Conservation (phyloP, 2,888 invertebrate species). For the Habroteleia sp. region DNA sequence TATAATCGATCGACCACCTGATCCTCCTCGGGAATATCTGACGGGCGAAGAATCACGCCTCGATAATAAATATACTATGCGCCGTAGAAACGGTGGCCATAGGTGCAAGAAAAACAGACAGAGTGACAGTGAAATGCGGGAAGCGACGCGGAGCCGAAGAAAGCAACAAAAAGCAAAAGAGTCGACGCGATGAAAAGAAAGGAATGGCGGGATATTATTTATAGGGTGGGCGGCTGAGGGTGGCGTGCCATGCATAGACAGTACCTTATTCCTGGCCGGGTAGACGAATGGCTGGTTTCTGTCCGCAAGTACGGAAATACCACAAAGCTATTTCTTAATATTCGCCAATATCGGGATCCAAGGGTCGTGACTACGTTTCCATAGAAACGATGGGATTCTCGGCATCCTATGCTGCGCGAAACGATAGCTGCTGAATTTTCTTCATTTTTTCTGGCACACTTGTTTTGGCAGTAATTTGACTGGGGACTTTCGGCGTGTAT, state of each 20-base stretch:
- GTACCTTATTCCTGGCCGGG: conserved; percentile 73
- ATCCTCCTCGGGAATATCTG: conserved; percentile 16
- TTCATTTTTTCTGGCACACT: conserved; percentile 43
- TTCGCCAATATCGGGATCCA: conserved; percentile 73
- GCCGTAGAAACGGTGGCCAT: conserved; percentile 35
- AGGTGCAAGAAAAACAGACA: conserved; percentile 60
- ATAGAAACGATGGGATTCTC: conserved; percentile 70
- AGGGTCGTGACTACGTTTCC: conserved; percentile 70
- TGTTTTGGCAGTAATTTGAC: conserved; percentile 45
- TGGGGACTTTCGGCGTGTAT: conserved; percentile 24
- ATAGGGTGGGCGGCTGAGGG: conserved; percentile 72
- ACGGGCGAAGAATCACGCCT: conserved; percentile 69
- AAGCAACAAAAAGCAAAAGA: conserved; percentile 45
- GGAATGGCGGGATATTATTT: conserved; percentile 76
- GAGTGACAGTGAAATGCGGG: conserved; percentile 45
- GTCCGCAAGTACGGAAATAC: conserved; percentile 76
- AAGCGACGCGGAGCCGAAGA: conserved; percentile 5
- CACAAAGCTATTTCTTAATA: conserved; percentile 79
- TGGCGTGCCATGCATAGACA: conserved; percentile 80
- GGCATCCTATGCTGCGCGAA: conserved; percentile 43
- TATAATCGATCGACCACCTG: conserved; percentile 55
- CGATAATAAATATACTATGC: conserved; percentile 70
- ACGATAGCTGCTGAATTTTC: conserved; percentile 51
- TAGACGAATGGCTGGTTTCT: conserved; percentile 77
- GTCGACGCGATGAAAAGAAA: conserved; percentile 66